These are phyloP conservation scores for Sylvia atricapilla DNA, from an alignment of 2,113 vertebrate species.

Conservation along the genomic window DNA sequence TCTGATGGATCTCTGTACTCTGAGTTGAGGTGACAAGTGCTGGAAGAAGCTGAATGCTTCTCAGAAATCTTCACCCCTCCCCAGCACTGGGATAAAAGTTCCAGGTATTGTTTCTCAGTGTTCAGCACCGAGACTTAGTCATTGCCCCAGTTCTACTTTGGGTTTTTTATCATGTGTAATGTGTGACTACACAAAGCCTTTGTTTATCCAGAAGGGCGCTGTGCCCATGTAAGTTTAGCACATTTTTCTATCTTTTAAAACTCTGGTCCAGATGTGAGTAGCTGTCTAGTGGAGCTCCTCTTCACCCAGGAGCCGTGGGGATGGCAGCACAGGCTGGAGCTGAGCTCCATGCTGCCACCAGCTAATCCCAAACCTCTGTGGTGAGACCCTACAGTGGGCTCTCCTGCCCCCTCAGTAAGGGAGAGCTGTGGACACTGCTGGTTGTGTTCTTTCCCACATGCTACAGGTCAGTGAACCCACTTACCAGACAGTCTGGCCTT, in stretches of 20 bases:
- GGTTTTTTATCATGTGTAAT: background rate
- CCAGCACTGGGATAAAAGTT: background rate
- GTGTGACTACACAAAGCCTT: background rate
- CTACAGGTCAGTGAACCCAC: background rate
- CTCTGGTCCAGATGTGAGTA: background rate
- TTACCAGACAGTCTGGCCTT: background rate
- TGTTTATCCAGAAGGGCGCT: background rate
- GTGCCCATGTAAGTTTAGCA: background rate
- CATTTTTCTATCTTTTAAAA: background rate
- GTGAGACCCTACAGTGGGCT: background rate
- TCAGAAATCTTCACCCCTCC: background rate
- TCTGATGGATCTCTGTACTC: background rate
- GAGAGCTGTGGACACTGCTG: background rate
- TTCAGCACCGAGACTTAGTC: background rate
- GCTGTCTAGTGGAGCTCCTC: background rate
- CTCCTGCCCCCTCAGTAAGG: background rate
- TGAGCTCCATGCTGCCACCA: background rate
- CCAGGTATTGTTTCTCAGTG: background rate
- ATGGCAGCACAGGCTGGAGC: background rate
- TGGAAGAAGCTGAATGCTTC: background rate
- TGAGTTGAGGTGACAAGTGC: background rate
- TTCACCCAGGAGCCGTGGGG: background rate
- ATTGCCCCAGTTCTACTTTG: background rate
- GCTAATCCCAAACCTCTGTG: background rate
- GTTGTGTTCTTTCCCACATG: background rate